Base-by-base conservation (phyloP, 2,113 vertebrate species). In the Strix uralensis region DNA sequence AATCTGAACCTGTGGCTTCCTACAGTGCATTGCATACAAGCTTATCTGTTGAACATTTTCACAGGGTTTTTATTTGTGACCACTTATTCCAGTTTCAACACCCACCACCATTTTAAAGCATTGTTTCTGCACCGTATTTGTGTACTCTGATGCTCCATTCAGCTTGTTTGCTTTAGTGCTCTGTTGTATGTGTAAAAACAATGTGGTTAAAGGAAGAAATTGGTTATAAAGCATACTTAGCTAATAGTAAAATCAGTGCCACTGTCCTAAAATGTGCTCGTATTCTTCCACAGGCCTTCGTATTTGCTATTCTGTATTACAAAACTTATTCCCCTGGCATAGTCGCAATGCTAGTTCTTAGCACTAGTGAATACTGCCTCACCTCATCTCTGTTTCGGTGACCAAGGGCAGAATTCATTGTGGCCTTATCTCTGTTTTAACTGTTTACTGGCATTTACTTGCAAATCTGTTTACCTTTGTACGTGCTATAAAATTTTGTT, bases 391-490 rank as follows among this genome's bases (percentile, higher is more conserved):
- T 18, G 52, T 92, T 92, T 95, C 96, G 91, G 95, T 97, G 97
- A 97, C 97, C 93, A 95, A 98, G 97, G 97, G 97, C 98, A 98
- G 98, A 97, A 96, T 96, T 98, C 98, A 95, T 96, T 93, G 98
- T 98, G 98, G 98, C 98, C 98, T 98, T 98, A 98, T 96, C 97
- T 98, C 91, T 94, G 91, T 94, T 96, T 96, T 95, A 89, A 95
- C 97, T 97, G 97, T 97, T 98, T 96, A 97, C 94, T 94, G 94
- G 96, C 96, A 97, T 97, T 97, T 92, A 93, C 96, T 97, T 94
- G 94, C 95, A 94, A 90, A 93, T 74, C 81, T 96, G 96, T 97
- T 97, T 97, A 92, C 93, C 96, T 93, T 86, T 96, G 74, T 93
- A 49, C 75, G 84, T 88, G 85, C 75, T 96, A 55, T 93, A 95